phyloP scores from a whole-genome alignment of 2,113 vertebrate species.

The Irena cyanogastra region DNA sequence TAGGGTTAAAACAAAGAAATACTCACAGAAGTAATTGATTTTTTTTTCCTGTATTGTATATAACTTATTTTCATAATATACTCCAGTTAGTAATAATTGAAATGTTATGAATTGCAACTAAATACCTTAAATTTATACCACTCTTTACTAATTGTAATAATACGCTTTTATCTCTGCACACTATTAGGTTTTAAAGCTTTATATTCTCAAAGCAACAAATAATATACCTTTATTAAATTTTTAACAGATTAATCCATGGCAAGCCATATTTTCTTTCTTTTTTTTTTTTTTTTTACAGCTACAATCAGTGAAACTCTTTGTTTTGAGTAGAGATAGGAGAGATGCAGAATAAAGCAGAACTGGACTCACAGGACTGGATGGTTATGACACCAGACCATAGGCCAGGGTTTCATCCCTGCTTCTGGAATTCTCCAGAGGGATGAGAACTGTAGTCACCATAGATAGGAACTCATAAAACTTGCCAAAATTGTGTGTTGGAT shows the following conservation, averaged over 20 bases:
- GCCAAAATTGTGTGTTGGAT: neutral
- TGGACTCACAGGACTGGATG: neutral
- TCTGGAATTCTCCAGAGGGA: neutral
- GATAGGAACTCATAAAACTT: neutral
- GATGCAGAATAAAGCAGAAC: neutral
- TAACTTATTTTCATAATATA: neutral
- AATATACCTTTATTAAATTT: neutral
- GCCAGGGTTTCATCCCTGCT: neutral
- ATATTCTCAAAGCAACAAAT: neutral
- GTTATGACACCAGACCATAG: rapidly evolving
- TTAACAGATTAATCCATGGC: neutral
- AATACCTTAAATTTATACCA: neutral
- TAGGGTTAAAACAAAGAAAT: neutral
- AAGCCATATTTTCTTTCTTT: neutral
- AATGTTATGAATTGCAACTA: neutral
- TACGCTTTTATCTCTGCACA: neutral
- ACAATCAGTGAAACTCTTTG: neutral
- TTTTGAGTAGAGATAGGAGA: neutral
- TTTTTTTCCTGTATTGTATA: neutral
- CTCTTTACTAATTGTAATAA: neutral
- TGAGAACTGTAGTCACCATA: neutral
- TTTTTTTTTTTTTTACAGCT: neutral
- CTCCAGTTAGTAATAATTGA: neutral
- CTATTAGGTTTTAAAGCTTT: neutral
- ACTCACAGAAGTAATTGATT: neutral